phyloP scores from a whole-genome alignment of 2,888 invertebrate genomes.

The Rhynchonema sp. region DNA sequence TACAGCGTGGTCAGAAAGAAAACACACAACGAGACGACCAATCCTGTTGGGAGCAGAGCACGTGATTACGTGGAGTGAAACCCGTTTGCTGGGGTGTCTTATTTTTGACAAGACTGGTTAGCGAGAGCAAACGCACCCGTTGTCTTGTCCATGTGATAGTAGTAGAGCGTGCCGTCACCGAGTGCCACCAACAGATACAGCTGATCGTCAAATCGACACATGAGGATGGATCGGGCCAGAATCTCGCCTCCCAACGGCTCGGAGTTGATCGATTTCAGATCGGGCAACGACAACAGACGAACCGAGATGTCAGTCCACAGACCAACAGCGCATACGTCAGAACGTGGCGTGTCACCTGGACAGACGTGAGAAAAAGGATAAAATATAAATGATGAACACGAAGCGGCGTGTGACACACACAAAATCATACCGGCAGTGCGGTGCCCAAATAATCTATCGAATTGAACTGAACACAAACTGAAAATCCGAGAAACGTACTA shows the following conservation, averaged over 20 bases:
- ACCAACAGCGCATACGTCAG: conserved; percentile 66
- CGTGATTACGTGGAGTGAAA: too few species aligned
- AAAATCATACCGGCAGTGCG: too few species aligned
- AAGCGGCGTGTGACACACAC: too few species aligned
- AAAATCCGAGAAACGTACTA: background rate
- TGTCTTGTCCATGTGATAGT: conserved; percentile 57
- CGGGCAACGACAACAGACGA: conserved; percentile 59
- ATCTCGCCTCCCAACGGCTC: conserved; percentile 44
- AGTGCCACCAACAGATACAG: conserved; percentile 48
- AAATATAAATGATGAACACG: background rate
- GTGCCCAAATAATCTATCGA: too few species aligned
- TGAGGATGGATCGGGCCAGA: conserved; percentile 79
- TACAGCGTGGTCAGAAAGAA: too few species aligned
- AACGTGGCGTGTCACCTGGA: conserved; percentile 15
- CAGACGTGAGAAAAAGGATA: background rate
- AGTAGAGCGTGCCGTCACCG: conserved; percentile 93
- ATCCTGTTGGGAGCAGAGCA: too few species aligned
- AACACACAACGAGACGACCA: too few species aligned
- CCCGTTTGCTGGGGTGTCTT: too few species aligned
- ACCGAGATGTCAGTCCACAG: conserved; percentile 94
- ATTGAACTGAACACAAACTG: background rate
- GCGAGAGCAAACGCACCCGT: conserved; percentile 24
- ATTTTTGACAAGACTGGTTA: too few species aligned
- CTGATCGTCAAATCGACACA: conserved; percentile 77
- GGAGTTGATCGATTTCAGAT: conserved; percentile 39